Conservation (phyloP, 2,888 invertebrate genomes). For the Tetragonula carbonaria region DNA sequence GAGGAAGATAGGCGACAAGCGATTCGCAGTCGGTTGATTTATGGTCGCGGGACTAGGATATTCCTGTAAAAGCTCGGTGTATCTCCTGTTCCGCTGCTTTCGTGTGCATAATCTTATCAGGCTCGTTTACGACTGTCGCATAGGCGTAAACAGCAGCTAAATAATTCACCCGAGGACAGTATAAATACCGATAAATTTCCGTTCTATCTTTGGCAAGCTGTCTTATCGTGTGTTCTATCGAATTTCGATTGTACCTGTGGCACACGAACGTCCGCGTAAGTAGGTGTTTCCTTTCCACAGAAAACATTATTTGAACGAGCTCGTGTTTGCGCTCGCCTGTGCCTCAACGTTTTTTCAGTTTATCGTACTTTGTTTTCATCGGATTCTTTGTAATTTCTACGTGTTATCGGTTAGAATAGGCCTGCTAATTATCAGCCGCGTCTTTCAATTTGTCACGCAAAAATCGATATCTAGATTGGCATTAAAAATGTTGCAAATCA, state of each 20-base stretch:
- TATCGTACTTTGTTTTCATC: neutral
- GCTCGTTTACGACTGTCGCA: slow-evolving; percentile 61
- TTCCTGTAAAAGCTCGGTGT: slow-evolving; percentile 65
- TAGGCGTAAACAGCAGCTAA: slow-evolving; percentile 58
- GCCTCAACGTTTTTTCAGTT: neutral
- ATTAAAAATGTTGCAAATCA: slow-evolving; percentile 8
- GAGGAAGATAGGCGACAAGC: slow-evolving; percentile 41
- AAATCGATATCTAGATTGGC: neutral
- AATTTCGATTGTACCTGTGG: slow-evolving; percentile 39
- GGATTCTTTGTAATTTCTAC: neutral
- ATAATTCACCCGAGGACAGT: slow-evolving; percentile 41
- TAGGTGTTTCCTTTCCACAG: neutral
- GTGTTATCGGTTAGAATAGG: neutral
- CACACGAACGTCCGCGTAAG: neutral
- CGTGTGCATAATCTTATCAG: slow-evolving; percentile 72
- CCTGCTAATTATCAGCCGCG: neutral
- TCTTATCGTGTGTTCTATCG: slow-evolving; percentile 40
- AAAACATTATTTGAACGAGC: neutral
- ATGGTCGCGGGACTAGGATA: slow-evolving; percentile 69
- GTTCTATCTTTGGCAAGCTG: slow-evolving; percentile 44
- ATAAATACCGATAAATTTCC: slow-evolving; percentile 57
- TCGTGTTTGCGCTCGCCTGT: neutral
- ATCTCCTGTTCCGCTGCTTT: slow-evolving; percentile 61
- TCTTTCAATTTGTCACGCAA: neutral
- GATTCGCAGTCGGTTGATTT: slow-evolving; percentile 75